phyloP scores from a whole-genome alignment of 2,113 vertebrate genomes.

The Merops nubicus region DNA sequence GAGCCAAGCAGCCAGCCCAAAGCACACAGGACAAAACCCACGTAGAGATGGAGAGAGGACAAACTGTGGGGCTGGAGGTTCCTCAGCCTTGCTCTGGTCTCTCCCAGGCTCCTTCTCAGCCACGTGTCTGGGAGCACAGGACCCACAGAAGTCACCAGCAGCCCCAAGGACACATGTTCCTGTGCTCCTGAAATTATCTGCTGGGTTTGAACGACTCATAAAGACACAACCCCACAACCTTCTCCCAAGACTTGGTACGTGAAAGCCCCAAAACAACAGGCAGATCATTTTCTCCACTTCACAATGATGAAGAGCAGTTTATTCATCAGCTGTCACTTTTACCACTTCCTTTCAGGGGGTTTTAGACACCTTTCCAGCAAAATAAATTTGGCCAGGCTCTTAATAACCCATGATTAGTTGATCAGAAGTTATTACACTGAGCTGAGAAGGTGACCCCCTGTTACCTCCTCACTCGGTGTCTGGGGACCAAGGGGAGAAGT shows the following conservation, averaged over 20 bases:
- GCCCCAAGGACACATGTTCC: no score
- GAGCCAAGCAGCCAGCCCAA: not conserved
- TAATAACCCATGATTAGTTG: not conserved
- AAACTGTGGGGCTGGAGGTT: not conserved
- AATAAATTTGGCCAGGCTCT: not conserved
- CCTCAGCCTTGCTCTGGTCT: not conserved
- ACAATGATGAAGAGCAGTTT: not conserved
- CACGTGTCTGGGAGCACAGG: fast-evolving
- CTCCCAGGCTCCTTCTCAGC: fast-evolving
- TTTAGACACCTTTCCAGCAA: not conserved
- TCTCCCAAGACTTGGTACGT: not conserved
- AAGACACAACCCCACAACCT: not conserved
- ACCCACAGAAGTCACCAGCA: not conserved
- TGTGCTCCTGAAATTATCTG: not conserved
- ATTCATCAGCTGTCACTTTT: not conserved
- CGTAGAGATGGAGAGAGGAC: fast-evolving
- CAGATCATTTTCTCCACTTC: not conserved
- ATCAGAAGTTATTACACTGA: not conserved
- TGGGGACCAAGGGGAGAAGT: not conserved
- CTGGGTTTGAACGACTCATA: not conserved
- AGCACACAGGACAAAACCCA: not conserved
- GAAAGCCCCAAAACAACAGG: not conserved
- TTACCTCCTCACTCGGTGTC: not conserved
- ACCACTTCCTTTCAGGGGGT: not conserved
- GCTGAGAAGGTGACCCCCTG: not conserved